These are phyloP conservation scores for Onychostoma macrolepis DNA, from an alignment of 2,113 vertebrate species.

Conservation along the genomic window DNA sequence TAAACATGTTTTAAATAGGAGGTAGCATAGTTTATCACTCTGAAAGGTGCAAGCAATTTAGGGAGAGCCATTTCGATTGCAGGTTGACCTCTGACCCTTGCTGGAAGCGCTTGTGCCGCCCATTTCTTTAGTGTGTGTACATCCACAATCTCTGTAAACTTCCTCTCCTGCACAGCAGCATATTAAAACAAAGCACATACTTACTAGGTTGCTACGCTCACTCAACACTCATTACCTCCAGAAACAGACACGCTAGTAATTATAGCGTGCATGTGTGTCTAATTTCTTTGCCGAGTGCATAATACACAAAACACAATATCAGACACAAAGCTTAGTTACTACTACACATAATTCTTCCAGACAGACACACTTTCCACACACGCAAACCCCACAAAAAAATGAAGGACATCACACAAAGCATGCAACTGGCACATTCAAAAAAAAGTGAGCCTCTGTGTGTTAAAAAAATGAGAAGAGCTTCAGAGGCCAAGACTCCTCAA, in stretches of 20 bases:
- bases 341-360: background rate
- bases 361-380: constrained; percentile 38
- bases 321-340: constrained; percentile 37
- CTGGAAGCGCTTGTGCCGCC: background rate
- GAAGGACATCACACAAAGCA: constrained; percentile 61
- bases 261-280: constrained; percentile 44
- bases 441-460: constrained; percentile 6
- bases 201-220: constrained; percentile 45
- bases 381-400: constrained; percentile 43
- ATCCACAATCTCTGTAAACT: constrained; percentile 3
- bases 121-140: background rate
- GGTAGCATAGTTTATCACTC: background rate
- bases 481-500: constrained; percentile 10
- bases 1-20: constrained; percentile 30
- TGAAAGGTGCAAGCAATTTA: constrained; percentile 33
- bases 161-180: constrained; percentile 40
- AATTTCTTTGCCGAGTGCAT: constrained; percentile 6
- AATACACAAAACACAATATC: constrained; percentile 11
- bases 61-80: constrained; percentile 39
- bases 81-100: constrained; percentile 42
- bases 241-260: constrained; percentile 54
- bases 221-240: constrained; percentile 50
- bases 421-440: constrained; percentile 24
- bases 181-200: constrained; percentile 39
- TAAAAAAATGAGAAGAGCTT: background rate